Percentiles rank a stretch among this genome's conserved stretches.
These are phyloP conservation scores for Drosophila micromelanica DNA, from an alignment of 1,140 invertebrate species.

Conservation along the genomic window DNA sequence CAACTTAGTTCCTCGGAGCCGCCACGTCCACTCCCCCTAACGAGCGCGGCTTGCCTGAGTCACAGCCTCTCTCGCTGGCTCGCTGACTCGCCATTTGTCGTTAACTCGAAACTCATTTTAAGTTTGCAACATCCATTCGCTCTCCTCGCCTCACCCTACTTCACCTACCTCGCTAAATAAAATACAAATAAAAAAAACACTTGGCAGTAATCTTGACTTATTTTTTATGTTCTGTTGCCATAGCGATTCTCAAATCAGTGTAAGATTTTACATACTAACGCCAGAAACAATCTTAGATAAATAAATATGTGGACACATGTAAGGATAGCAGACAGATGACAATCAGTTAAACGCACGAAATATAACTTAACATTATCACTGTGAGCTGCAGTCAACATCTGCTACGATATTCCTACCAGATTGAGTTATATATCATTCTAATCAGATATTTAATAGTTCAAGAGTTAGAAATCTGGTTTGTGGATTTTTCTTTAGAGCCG, in stretches of 20 bases:
- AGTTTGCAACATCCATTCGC: constrained; percentile 26
- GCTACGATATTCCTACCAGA: too few species aligned
- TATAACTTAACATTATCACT: too few species aligned
- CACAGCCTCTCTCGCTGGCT: constrained; percentile 19
- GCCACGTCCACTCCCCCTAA: constrained; percentile 38
- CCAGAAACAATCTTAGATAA: too few species aligned
- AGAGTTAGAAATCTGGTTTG: too few species aligned
- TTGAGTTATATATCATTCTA: too few species aligned
- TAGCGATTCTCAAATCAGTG: background rate
- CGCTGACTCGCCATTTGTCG: background rate
- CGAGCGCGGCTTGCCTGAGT: constrained; percentile 47
- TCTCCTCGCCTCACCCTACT: background rate
- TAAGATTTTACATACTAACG: too few species aligned
- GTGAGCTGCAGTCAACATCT: too few species aligned
- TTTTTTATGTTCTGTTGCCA: constrained; percentile 10
- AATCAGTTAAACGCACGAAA: too few species aligned
- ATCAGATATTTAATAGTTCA: too few species aligned
- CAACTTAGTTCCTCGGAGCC: constrained; percentile 30
- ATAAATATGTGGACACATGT: too few species aligned
- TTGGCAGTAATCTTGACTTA: constrained; percentile 37
- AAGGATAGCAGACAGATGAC: too few species aligned
- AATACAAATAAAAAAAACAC: constrained; percentile 21
- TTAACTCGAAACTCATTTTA: constrained; percentile 8
- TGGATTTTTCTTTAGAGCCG: too few species aligned
- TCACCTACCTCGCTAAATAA: constrained; percentile 2